phyloP scores from a whole-genome alignment of 2,797 vertebrate species.

The Liparis tanakae region DNA sequence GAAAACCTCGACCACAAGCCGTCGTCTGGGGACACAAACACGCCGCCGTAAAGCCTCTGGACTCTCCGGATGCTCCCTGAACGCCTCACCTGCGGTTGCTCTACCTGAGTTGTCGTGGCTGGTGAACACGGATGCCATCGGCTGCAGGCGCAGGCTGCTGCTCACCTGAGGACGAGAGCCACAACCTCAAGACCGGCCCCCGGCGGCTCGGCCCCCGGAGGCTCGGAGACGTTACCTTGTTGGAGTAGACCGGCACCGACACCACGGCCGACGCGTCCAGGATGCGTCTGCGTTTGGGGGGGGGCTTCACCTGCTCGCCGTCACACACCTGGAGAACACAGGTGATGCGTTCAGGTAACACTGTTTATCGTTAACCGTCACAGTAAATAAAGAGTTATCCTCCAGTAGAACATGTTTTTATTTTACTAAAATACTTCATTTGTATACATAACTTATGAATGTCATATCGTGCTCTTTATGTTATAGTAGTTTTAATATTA shows the following conservation, averaged over 20 bases:
- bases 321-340: constrained; percentile 52
- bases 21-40: constrained; percentile 32
- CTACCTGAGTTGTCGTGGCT: constrained; percentile 57
- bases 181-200: no score
- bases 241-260: constrained; percentile 80
- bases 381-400: no score
- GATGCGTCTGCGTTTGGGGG: constrained; percentile 77
- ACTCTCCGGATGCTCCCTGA: no score
- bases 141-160: constrained; percentile 72
- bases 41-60: accelerated
- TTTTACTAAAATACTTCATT: no score
- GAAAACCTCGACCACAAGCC: constrained; percentile 48
- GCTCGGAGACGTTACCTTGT: constrained; percentile 66
- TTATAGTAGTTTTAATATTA: no score
- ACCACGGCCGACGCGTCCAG: constrained; percentile 73
- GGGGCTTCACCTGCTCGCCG: constrained; percentile 40
- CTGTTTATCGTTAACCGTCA: no score
- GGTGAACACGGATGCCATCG: constrained; percentile 27
- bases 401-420: no score
- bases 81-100: background rate
- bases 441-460: no score
- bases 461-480: no score
- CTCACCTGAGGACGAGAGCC: constrained; percentile 70
- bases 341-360: background rate
- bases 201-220: no score